Conservation (phyloP, 2,113 vertebrate species). For the Ginglymostoma cirratum region DNA sequence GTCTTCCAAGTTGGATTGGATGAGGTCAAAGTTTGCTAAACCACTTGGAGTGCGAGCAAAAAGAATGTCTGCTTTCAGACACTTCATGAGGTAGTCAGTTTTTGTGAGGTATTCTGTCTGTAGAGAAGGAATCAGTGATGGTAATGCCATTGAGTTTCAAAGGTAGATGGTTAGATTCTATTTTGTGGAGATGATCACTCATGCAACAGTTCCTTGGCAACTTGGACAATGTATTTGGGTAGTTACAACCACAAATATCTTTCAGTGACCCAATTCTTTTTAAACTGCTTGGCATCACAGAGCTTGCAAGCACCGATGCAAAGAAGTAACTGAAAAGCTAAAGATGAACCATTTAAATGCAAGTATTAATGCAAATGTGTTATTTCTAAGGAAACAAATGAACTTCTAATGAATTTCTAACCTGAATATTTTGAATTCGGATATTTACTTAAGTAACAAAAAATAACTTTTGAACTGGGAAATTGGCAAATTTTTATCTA, state of each 20-base stretch:
- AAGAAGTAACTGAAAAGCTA: background rate
- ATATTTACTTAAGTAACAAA: background rate
- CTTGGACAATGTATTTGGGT: background rate
- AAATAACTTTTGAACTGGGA: background rate
- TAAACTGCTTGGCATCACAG: background rate
- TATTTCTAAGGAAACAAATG: background rate
- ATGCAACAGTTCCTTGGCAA: background rate
- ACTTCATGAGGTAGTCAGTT: too few species aligned
- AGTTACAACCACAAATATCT: background rate
- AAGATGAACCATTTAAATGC: background rate
- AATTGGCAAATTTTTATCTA: background rate
- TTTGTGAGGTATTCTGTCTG: too few species aligned
- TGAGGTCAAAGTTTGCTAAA: too few species aligned
- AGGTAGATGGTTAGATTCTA: too few species aligned
- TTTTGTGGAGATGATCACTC: background rate
- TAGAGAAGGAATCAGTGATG: too few species aligned
- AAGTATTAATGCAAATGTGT: background rate
- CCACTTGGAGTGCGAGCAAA: too few species aligned
- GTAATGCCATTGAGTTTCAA: too few species aligned
- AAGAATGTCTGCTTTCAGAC: too few species aligned
- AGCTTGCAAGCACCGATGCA: background rate
- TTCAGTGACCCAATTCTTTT: background rate
- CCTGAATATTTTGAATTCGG: background rate
- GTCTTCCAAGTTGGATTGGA: too few species aligned
- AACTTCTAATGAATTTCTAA: background rate